Evolutionary conservation across 2,113 vertebrate genomes (phyloP), one percentile per base, ranked within the genome.

Genomic region (Donacobius atricapilla): DNA sequence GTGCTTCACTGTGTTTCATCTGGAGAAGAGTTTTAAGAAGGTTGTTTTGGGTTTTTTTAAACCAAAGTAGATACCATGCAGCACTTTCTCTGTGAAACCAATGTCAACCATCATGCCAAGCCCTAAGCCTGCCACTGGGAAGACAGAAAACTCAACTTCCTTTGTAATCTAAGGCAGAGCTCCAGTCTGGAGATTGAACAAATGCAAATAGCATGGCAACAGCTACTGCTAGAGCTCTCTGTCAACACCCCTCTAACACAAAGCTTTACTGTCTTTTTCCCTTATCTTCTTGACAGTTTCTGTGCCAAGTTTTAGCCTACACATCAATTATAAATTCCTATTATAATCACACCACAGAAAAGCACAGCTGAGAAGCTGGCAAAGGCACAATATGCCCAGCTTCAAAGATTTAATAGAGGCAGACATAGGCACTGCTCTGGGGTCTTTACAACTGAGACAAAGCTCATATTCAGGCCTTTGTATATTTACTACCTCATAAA

Each of bases 241-340:
- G 79, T 77, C 63, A 80, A 83, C 35, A 86, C 17, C 78, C 66
- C 56, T 60, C 53, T 20, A 45, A 81, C 50, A 95, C 77, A 97
- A 93, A 94, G 96, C 83, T 80, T 82, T 71, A 71, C 83, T 97
- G 91, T 94, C 70, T 93, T 27, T 82, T 87, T 66, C 16, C 20
- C 33, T 35, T 53, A 86, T 82, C 71, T 77, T 86, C 85, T 89
- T 92, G 82, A 92, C 79, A 93, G 76, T 75, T 83, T 85, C 87
- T 83, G 87, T 77, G 90, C 82, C 87, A 96, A 94, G 92, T 75
- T 92, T 83, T 77, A 92, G 87, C 96, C 96, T 90, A 96, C 93
- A 68, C 85, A 89, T 60, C 85, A 92, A 93, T 95, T 96, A 93
- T 37, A 39, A 94, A 95, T 95, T 78, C 89, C 73, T 57, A 80